Percentiles rank a stretch among this genome's conserved stretches.
phyloP scores from a whole-genome alignment of 2,113 vertebrate species.

The Tyrannus savana region DNA sequence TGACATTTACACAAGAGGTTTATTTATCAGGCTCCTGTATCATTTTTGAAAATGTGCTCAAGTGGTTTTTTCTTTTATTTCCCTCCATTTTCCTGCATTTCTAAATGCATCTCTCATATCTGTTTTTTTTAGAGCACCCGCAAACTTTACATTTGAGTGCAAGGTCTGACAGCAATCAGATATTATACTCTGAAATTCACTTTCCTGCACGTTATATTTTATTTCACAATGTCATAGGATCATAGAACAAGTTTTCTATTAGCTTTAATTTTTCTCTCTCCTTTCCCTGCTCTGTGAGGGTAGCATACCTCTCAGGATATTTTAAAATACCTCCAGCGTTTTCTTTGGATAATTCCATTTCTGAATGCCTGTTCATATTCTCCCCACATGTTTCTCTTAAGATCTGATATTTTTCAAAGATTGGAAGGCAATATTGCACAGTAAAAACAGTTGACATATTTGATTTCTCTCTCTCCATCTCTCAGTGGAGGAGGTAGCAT shows the following conservation, averaged over 20 bases:
- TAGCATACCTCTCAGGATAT: neutral
- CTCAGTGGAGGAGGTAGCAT: neutral
- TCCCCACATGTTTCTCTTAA: neutral
- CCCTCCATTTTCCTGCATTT: neutral
- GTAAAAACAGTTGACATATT: slow-evolving; percentile 15
- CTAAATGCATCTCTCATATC: neutral
- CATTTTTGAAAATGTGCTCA: neutral
- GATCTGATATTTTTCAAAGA: slow-evolving; percentile 33
- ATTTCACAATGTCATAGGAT: neutral
- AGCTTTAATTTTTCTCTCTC: neutral
- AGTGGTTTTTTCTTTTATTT: neutral
- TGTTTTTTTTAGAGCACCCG: neutral
- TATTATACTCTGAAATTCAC: neutral
- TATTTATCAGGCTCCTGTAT: neutral
- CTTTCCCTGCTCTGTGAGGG: neutral
- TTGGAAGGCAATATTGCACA: neutral
- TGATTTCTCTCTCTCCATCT: slow-evolving; percentile 14
- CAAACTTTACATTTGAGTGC: neutral
- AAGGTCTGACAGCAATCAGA: neutral
- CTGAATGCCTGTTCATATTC: neutral
- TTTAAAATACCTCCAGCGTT: neutral
- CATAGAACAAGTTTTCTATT: neutral
- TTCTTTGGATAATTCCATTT: slow-evolving; percentile 12
- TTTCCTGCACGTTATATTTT: neutral
- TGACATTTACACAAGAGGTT: neutral